Percentiles rank a stretch among this genome's conserved stretches.
Conservation (phyloP, 1,140 invertebrate species). For the Diorhabda sublineata region DNA sequence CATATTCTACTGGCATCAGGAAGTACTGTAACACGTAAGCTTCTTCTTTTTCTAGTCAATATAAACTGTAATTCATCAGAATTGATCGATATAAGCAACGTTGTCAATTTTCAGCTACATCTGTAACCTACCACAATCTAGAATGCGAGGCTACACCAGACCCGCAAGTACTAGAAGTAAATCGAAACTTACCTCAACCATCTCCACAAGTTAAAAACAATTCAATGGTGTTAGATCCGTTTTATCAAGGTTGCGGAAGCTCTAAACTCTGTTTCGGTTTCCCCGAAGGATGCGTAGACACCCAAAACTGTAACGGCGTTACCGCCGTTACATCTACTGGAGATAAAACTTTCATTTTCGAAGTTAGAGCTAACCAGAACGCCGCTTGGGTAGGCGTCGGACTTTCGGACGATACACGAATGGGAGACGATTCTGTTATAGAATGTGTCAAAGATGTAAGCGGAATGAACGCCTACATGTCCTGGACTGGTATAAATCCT, state of each 20-base stretch:
- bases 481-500: constrained; percentile 56
- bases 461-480: constrained; percentile 63
- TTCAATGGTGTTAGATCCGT: constrained; percentile 51
- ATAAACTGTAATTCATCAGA: constrained; percentile 4
- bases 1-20: constrained; percentile 73
- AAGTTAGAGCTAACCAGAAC: constrained; percentile 56
- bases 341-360: constrained; percentile 59
- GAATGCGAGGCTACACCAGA: constrained; percentile 47
- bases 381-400: constrained; percentile 67
- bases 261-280: constrained; percentile 79
- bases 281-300: constrained; percentile 58
- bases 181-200: constrained; percentile 41
- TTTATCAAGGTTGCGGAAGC: constrained; percentile 70
- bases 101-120: constrained; percentile 48
- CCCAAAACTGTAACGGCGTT: constrained; percentile 61
- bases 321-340: constrained; percentile 55
- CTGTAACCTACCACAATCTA: constrained; percentile 62
- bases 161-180: not conserved
- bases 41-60: too few relatives aligned
- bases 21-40: constrained; percentile 54
- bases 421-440: constrained; percentile 82
- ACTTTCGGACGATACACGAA: constrained; percentile 65
- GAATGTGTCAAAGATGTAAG: constrained; percentile 70
- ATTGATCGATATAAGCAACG: not conserved
- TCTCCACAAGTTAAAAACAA: constrained; percentile 32